Percentiles rank a stretch among this genome's conserved stretches.
phyloP scores from a whole-genome alignment of 2,797 vertebrate genomes.

The Coreius guichenoti region DNA sequence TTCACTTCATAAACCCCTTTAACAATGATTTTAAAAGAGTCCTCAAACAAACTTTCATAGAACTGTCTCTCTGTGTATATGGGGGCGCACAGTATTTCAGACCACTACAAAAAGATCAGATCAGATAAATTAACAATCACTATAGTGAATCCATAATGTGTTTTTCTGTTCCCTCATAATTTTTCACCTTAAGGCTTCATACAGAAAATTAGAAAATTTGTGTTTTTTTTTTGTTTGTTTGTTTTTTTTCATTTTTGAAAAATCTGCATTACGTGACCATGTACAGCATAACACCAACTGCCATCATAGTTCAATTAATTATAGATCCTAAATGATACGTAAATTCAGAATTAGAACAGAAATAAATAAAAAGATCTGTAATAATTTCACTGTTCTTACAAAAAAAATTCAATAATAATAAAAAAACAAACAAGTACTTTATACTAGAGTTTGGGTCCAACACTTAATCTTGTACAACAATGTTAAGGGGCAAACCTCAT shows the following conservation, averaged over 20 bases:
- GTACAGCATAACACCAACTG: not conserved
- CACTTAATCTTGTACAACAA: too few species aligned
- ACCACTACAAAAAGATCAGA: conserved; percentile 54
- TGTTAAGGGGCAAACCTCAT: not conserved
- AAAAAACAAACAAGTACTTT: too few species aligned
- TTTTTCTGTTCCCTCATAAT: not conserved
- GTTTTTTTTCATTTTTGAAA: not conserved
- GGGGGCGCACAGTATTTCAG: conserved; percentile 44
- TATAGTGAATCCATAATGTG: not conserved
- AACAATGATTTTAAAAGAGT: not conserved
- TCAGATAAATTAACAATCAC: not conserved
- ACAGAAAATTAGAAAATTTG: not conserved
- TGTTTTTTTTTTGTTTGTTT: too few species aligned
- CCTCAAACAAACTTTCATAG: not conserved
- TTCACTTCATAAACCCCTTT: conserved; percentile 55
- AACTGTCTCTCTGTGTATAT: conserved; percentile 45
- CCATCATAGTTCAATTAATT: not conserved
- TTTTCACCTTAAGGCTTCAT: not conserved
- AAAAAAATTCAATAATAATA: too few species aligned
- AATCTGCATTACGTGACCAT: not conserved
- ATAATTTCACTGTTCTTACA: too few species aligned
- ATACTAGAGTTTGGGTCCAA: too few species aligned
- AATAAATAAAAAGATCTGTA: not conserved
- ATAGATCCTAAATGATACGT: not conserved
- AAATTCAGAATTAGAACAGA: not conserved